These are phyloP conservation scores for Actenoides lindsayi DNA, from an alignment of 2,113 vertebrate genomes.

Conservation along the genomic window DNA sequence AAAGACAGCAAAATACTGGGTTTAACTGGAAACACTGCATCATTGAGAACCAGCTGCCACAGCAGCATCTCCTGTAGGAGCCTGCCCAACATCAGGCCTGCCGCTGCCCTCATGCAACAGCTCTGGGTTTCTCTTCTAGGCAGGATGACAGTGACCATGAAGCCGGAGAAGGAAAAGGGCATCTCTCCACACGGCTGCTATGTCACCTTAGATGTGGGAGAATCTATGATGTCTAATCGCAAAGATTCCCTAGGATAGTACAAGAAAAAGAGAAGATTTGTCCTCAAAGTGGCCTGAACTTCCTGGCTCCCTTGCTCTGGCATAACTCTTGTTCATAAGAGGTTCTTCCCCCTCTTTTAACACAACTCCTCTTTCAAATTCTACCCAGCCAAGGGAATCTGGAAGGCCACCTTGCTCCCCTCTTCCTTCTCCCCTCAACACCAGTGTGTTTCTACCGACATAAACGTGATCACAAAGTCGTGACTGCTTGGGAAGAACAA, in stretches of 20 bases:
- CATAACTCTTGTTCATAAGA: background rate
- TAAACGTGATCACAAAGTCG: conserved; percentile 38
- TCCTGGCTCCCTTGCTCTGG: background rate
- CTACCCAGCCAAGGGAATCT: background rate
- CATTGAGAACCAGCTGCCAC: background rate
- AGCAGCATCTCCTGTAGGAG: background rate
- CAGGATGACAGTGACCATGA: background rate
- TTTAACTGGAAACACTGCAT: background rate
- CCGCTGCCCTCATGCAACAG: background rate
- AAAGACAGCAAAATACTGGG: background rate
- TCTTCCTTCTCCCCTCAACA: background rate
- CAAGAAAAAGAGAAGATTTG: background rate
- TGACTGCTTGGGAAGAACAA: conserved; percentile 71
- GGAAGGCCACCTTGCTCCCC: background rate
- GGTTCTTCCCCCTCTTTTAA: background rate
- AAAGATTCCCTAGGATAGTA: background rate
- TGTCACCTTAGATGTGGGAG: background rate
- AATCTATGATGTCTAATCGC: background rate
- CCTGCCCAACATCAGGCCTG: background rate
- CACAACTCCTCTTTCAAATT: background rate
- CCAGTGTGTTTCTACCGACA: background rate
- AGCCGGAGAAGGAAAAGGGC: background rate
- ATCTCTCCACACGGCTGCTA: background rate
- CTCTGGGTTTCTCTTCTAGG: background rate
- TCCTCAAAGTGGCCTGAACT: background rate